A percentile compares a stretch with the other conserved stretches of the same genome.
Evolutionary conservation across 1,140 invertebrate genomes (phyloP).

Genomic region (Chelonus insularis): DNA sequence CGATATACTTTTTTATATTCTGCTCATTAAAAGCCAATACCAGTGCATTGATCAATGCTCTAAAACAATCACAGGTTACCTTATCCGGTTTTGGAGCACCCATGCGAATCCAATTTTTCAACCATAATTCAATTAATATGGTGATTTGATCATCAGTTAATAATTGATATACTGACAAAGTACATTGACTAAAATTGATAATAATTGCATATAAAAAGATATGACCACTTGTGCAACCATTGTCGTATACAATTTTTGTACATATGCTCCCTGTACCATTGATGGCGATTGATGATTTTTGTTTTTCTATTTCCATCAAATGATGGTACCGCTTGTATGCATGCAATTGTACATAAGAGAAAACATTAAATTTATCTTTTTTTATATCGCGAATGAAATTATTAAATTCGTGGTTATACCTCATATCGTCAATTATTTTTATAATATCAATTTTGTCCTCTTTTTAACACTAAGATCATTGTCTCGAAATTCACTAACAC

Average conservation of each 20-base stretch:
- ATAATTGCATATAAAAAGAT: conserved; percentile 29
- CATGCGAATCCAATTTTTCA: background rate
- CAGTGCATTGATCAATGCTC: conserved; percentile 24
- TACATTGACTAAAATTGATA: conserved; percentile 24
- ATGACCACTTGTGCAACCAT: conserved; percentile 7
- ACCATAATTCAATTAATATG: conserved; percentile 8
- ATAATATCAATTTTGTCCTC: too few species aligned
- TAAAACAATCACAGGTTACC: conserved; percentile 17
- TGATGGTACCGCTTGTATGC: too few species aligned
- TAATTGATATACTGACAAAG: conserved; percentile 33
- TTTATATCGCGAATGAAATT: too few species aligned
- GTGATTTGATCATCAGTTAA: conserved; percentile 22
- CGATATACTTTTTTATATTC: conserved; percentile 1
- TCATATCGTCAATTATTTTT: too few species aligned
- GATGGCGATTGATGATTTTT: background rate
- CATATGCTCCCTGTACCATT: conserved; percentile 24
- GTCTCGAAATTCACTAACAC: too few species aligned
- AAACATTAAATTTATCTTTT: too few species aligned
- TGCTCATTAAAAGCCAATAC: conserved; percentile 16
- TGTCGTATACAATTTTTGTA: background rate
- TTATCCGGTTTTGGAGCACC: conserved; percentile 14
- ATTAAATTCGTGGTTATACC: too few species aligned
- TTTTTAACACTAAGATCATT: too few species aligned
- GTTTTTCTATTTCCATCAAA: too few species aligned
- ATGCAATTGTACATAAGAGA: too few species aligned